These are phyloP conservation scores for Idaea dimidiata DNA, from an alignment of 2,888 invertebrate species.

Conservation along the genomic window DNA sequence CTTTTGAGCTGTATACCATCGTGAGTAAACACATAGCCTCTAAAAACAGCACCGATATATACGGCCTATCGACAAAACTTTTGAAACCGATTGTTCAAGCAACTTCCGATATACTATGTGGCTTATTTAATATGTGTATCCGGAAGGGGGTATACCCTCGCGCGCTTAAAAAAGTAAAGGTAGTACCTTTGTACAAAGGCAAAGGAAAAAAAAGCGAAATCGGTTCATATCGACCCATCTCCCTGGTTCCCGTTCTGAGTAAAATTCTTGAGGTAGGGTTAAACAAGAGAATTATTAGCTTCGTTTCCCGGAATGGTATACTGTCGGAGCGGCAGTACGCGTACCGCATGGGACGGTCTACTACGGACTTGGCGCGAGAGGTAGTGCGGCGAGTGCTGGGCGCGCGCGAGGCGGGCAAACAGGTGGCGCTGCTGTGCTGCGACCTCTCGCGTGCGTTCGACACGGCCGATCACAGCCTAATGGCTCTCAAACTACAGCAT, in stretches of 20 bases:
- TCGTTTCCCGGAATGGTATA: neutral
- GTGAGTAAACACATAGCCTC: too few species aligned
- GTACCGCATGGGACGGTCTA: slow-evolving; percentile 9
- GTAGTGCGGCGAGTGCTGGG: slow-evolving; percentile 11
- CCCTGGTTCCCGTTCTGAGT: too few species aligned
- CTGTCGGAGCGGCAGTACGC: slow-evolving; percentile 8
- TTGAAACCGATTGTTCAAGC: too few species aligned
- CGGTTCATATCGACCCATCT: too few species aligned
- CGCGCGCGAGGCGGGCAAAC: slow-evolving; percentile 5
- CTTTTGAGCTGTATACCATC: too few species aligned
- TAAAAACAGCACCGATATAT: too few species aligned
- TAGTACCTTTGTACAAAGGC: slow-evolving; percentile 13
- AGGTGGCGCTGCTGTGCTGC: slow-evolving; percentile 9
- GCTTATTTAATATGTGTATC: too few species aligned
- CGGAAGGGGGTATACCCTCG: too few species aligned
- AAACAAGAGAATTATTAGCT: slow-evolving; percentile 6
- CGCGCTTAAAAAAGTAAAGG: slow-evolving; percentile 9
- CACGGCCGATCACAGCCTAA: slow-evolving; percentile 2
- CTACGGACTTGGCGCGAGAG: slow-evolving; percentile 15
- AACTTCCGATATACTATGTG: too few species aligned
- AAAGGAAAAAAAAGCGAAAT: slow-evolving; percentile 15
- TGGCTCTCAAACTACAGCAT: slow-evolving; percentile 5
- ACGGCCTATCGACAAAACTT: too few species aligned
- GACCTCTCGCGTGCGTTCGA: slow-evolving; percentile 12
- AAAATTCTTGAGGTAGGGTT: slow-evolving; percentile 13